Evolutionary conservation across 2,113 vertebrate genomes (phyloP), one percentile per base, ranked within the genome.

Genomic region (Callipepla squamata): DNA sequence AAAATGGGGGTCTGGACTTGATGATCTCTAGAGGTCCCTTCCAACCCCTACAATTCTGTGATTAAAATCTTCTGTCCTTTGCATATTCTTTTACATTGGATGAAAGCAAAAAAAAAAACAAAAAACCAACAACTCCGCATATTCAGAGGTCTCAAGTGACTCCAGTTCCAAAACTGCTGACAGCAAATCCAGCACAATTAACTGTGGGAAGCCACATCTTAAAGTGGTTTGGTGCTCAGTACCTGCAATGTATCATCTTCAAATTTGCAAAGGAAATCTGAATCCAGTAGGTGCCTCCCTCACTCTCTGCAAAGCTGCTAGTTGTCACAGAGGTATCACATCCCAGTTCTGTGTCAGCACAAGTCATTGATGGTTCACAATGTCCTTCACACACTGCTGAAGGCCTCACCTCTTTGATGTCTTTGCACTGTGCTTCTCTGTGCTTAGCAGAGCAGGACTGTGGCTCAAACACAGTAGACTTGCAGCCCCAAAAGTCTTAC

Each of bases 151-250:
- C 85, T 63, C 65, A 90, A 80, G 34, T 78, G 48, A 84, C 83
- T 90, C 34, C 23, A 86, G 0, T 61, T 92, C n/a, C 70, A 89
- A 51, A 77, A 48, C 17, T 55, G 51, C 32, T 18, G 5, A 83
- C 57, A 34, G 61, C 85, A 92, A 95, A 95, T 55, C 34, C 72
- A 67, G 57, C 79, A 67, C 59, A 59, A 85, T 74, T 87, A 77
- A 70, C 59, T 83, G 40, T 59, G 82, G 87, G 30, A 92, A 93
- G 72, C 63, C 82, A 90, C 79, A 74, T 78, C 68, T 94, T 78
- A 59, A 50, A 78, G 78, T 57, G 63, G 32, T 85, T 83, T 83
- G 59, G 10, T 83, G 57, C 20, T 86, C 38, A 16, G 77, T 77
- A 69, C 45, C 22, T 69, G 47, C 47, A 38, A 9, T 38, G 34